A percentile compares a stretch with the other conserved stretches of the same genome.
These are phyloP conservation scores for Microcebus tavaratra DNA, from an alignment of 2,113 vertebrate species.

Conservation along the genomic window DNA sequence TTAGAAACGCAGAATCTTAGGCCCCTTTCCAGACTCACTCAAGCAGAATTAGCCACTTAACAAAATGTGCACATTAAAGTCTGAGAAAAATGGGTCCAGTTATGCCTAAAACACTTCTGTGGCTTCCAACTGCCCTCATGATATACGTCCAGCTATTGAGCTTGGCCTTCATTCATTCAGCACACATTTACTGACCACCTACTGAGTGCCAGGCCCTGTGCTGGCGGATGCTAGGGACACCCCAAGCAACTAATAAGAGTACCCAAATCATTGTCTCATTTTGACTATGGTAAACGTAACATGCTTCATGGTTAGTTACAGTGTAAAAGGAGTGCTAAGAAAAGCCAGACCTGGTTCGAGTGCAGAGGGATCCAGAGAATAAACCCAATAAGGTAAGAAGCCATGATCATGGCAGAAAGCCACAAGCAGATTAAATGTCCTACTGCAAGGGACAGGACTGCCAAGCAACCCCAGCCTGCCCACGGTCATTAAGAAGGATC, in stretches of 20 bases:
- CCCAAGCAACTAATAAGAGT: background rate
- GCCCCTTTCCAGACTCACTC: background rate
- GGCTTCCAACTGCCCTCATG: background rate
- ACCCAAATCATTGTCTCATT: background rate
- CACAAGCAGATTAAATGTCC: constrained; percentile 61
- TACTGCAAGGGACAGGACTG: background rate
- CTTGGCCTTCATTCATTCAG: background rate
- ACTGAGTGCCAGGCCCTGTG: background rate
- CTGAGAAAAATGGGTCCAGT: background rate
- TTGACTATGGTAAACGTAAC: background rate
- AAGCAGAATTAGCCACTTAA: background rate
- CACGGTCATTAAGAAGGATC: background rate
- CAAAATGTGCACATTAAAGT: background rate
- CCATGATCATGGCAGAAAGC: background rate
- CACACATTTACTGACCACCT: background rate
- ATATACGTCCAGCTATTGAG: background rate
- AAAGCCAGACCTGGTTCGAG: constrained; percentile 29
- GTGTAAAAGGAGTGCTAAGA: background rate
- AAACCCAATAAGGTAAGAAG: constrained; percentile 62
- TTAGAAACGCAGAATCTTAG: background rate
- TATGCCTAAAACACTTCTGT: background rate
- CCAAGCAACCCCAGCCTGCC: background rate
- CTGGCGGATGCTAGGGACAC: background rate
- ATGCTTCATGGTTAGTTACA: background rate
- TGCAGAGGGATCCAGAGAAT: constrained; percentile 2